These are phyloP conservation scores for Rhabdophis nuchalis DNA, from an alignment of 2,797 vertebrate species.

Conservation along the genomic window DNA sequence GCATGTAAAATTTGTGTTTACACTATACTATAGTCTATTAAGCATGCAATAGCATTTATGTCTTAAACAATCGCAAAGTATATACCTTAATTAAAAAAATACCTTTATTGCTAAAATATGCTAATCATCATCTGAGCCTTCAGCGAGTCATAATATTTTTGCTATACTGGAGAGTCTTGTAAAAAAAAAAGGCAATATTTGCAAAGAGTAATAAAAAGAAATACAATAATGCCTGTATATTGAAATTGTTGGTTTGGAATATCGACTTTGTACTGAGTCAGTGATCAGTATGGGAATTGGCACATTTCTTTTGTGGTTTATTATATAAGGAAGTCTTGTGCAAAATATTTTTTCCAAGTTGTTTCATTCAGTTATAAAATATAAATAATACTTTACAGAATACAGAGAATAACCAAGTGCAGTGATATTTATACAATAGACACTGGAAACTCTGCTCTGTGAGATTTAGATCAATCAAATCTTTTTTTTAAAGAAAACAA, in stretches of 20 bases:
- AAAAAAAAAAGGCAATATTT: neutral
- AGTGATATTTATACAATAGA: neutral
- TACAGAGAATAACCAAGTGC: neutral
- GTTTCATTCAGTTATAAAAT: neutral
- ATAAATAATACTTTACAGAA: neutral
- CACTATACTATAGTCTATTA: neutral
- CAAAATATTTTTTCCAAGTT: neutral
- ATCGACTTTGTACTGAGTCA: neutral
- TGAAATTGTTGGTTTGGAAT: neutral
- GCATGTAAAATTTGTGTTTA: neutral
- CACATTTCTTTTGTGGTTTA: neutral
- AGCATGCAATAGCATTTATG: neutral
- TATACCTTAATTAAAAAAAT: neutral
- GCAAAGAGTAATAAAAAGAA: neutral
- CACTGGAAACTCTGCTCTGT: neutral
- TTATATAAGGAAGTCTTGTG: neutral
- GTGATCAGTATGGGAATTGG: neutral
- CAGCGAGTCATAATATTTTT: neutral
- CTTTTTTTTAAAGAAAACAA: neutral
- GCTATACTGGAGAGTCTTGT: neutral
- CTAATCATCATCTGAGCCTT: neutral
- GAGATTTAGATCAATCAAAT: neutral
- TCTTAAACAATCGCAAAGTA: neutral
- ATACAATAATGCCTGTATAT: neutral
- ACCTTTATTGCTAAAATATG: neutral